A percentile compares a stretch with the other conserved stretches of the same genome.
These are phyloP conservation scores for Ptychodera flava DNA, from an alignment of 35 echinoderm and acorn worm species.

Conservation along the genomic window DNA sequence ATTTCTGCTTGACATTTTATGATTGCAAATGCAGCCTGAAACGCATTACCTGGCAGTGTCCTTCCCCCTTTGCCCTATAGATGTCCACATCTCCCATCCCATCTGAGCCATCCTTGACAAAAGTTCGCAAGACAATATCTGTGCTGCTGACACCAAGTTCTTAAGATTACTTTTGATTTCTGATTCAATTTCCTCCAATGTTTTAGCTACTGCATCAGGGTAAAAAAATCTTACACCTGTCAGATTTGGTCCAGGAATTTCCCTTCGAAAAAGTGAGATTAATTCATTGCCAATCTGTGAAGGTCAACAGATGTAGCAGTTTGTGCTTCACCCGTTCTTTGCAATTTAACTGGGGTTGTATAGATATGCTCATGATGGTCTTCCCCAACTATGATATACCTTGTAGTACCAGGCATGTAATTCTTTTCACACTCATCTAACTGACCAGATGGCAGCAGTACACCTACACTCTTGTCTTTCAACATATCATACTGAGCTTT, in stretches of 20 bases:
- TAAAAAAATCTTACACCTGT: slow-evolving; percentile 32
- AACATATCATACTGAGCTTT: slow-evolving; percentile 11
- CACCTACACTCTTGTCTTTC: background rate
- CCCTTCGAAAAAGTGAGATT: slow-evolving; percentile 12
- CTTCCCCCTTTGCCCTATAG: background rate
- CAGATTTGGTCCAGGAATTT: slow-evolving; percentile 22
- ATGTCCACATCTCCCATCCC: slow-evolving; percentile 24
- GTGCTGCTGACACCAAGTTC: background rate
- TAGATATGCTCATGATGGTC: slow-evolving; percentile 2
- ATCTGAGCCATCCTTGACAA: slow-evolving; percentile 36
- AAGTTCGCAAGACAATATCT: slow-evolving; percentile 16
- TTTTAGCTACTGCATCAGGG: slow-evolving; percentile 34
- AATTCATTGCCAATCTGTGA: background rate
- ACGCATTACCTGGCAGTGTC: slow-evolving; percentile 23
- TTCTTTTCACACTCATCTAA: slow-evolving; percentile 3
- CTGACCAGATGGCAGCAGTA: slow-evolving; percentile 3
- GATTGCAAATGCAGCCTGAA: slow-evolving; percentile 18
- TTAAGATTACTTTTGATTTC: slow-evolving; percentile 1
- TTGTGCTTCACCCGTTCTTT: background rate
- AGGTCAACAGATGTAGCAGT: slow-evolving; percentile 5
- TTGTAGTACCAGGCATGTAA: slow-evolving; percentile 32
- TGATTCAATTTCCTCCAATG: slow-evolving; percentile 36
- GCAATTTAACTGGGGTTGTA: slow-evolving; percentile 32
- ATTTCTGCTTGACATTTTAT: slow-evolving; percentile 15
- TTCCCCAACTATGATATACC: slow-evolving; percentile 3